Conservation (phyloP, 2,113 vertebrate species). For the Anguilla rostrata region DNA sequence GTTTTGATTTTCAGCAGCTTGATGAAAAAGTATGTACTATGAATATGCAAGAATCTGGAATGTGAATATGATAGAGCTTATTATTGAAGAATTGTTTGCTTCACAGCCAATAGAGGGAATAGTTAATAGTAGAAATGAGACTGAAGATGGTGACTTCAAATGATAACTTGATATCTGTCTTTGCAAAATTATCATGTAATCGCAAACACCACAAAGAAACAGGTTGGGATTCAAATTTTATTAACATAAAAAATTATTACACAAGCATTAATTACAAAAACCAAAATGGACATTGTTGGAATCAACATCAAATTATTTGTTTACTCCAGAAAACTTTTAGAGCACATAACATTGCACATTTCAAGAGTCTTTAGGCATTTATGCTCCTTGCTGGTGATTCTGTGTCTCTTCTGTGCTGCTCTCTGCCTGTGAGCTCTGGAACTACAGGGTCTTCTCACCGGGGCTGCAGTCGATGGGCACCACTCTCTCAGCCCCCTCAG, state of each 20-base stretch:
- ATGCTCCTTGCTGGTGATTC: neutral
- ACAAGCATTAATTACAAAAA: neutral
- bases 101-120: neutral
- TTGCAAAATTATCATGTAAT: neutral
- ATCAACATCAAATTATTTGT: neutral
- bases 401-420: neutral
- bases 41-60: too few relatives aligned
- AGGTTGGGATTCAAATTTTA: neutral
- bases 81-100: too few relatives aligned
- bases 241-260: neutral
- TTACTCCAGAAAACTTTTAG: neutral
- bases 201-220: neutral
- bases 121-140: neutral
- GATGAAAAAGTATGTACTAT: too few relatives aligned
- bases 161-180: neutral
- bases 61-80: too few relatives aligned
- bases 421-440: neutral
- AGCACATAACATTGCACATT: neutral
- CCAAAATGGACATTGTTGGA: neutral
- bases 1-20: too few relatives aligned
- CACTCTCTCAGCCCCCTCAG: conserved; percentile 4
- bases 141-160: neutral
- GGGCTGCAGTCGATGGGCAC: conserved; percentile 20
- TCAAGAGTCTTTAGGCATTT: neutral
- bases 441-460: neutral